A percentile compares a stretch with the other conserved stretches of the same genome.
Conservation (phyloP, 2,888 invertebrate species). For the Drosophila lutescens region DNA sequence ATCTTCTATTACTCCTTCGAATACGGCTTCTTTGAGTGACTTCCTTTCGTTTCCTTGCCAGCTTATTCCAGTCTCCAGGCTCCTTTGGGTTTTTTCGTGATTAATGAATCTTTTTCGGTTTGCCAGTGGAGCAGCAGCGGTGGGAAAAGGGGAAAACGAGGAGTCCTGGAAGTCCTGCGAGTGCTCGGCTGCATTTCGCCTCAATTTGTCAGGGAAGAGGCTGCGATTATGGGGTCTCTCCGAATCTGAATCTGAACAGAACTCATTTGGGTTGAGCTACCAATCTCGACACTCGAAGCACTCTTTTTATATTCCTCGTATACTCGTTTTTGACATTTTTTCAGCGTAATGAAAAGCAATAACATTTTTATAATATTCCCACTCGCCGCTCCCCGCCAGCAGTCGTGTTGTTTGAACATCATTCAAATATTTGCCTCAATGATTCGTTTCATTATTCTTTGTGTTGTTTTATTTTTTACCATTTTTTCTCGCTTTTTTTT, state of each 20-base stretch:
- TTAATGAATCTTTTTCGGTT: conserved; percentile 37
- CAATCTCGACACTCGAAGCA: background rate
- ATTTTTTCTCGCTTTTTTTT: background rate
- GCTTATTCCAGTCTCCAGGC: conserved; percentile 15
- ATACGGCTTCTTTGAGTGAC: conserved; percentile 1
- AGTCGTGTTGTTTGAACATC: conserved; percentile 35
- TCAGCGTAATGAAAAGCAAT: conserved; percentile 59
- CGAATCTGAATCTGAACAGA: background rate
- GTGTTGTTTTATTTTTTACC: conserved; percentile 12
- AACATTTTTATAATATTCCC: conserved; percentile 59
- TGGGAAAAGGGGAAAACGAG: background rate
- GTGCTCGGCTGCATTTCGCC: conserved; percentile 36
- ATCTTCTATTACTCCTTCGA: conserved; percentile 11
- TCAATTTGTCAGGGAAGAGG: conserved; percentile 33
- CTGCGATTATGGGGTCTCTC: conserved; percentile 20
- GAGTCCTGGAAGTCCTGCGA: conserved; percentile 1
- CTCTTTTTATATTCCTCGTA: conserved; percentile 1
- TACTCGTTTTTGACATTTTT: conserved; percentile 39
- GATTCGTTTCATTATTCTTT: conserved; percentile 43
- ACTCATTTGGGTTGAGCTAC: background rate
- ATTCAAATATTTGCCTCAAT: conserved; percentile 61
- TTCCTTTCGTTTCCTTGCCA: background rate
- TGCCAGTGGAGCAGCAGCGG: background rate
- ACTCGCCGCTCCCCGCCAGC: background rate
- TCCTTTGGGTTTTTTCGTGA: conserved; percentile 34